A percentile compares a stretch with the other conserved stretches of the same genome.
Evolutionary conservation across 2,113 vertebrate species (phyloP).

Genomic region (Lagopus leucura): DNA sequence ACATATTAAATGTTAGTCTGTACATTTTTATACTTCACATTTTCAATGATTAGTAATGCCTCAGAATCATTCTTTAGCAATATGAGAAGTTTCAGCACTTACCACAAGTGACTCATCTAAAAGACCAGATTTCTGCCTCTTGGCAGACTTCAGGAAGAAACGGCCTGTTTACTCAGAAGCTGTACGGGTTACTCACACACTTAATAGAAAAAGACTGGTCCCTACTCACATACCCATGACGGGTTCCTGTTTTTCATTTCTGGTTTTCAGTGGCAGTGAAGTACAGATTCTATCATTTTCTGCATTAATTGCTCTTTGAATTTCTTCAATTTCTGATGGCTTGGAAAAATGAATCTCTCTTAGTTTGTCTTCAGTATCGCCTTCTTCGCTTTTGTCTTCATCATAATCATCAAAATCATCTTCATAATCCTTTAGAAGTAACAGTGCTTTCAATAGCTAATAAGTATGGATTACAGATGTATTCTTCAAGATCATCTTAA

Average conservation of each 20-base stretch:
- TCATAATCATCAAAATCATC: constrained; percentile 92
- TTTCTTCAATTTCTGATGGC: constrained; percentile 86
- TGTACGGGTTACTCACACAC: background rate
- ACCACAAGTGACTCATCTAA: constrained; percentile 45
- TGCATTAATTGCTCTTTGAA: constrained; percentile 89
- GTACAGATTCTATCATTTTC: constrained; percentile 86
- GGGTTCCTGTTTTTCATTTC: constrained; percentile 30
- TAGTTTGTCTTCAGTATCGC: background rate
- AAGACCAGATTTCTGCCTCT: constrained; percentile 36
- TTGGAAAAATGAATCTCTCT: constrained; percentile 61
- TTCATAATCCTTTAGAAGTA: constrained; percentile 86
- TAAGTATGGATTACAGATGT: background rate
- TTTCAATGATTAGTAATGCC: constrained; percentile 30
- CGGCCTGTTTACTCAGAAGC: background rate
- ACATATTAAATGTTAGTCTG: constrained; percentile 30
- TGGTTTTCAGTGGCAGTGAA: constrained; percentile 49
- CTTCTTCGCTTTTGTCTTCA: constrained; percentile 67
- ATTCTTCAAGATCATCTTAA: background rate
- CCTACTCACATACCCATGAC: constrained; percentile 65
- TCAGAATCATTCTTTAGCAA: constrained; percentile 51
- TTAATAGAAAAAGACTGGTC: background rate
- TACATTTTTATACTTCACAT: constrained; percentile 30
- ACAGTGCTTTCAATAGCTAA: background rate
- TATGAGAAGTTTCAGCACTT: constrained; percentile 1
- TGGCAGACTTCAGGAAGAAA: background rate